Base-by-base conservation (phyloP, 2,888 invertebrate species). In the Listrodromus nycthemerus region DNA sequence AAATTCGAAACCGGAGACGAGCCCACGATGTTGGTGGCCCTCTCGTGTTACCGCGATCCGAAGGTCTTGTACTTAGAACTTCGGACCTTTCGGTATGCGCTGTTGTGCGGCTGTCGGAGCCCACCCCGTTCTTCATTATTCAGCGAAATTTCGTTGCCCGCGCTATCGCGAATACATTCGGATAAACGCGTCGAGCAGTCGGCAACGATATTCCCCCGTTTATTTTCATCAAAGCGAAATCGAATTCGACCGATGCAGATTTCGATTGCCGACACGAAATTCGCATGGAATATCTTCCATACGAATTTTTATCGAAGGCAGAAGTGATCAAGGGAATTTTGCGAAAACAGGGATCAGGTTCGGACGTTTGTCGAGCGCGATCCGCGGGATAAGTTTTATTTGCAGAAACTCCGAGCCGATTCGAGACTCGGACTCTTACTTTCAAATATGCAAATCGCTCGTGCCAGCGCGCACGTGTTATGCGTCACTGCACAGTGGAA, bases 381-480 rank as follows among this genome's bases (percentile, higher is more conserved):
- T 10, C 52, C 10, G 21, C 71, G 6, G 21, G 16, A 41, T 4
- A 24, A 13, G 58, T 58, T 71, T 76, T 73, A 58, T 71, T 77
- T 50, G 66, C 58, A 21, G 37, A 6, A 13, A 21, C 21, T 48
- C 61, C 52, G 55, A 19, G 13, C 30, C 30, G 52, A 67, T 80
- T 70, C 55, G 24, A 63, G 76, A 65, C 66, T 77, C 69, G 8
- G 67, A 83, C 83, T 80, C 80, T 83, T 80, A 89, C 91, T 91
- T 91, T 91, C 90, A 88, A 89, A 91, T 91, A 91, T 91, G 90
- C 89, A 90, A 91, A 91, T 90, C 76, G 70, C 48, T 69, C 21
- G 78, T 58, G 37, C 33, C 58, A 30, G 58, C 55, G 76, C 70
- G 86, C 84, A 82, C 87, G 86, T 89, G 90, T 89, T 89, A 89